Evolutionary conservation across 2,888 invertebrate species (phyloP).

Genomic region (Antheraea yamamai): DNA sequence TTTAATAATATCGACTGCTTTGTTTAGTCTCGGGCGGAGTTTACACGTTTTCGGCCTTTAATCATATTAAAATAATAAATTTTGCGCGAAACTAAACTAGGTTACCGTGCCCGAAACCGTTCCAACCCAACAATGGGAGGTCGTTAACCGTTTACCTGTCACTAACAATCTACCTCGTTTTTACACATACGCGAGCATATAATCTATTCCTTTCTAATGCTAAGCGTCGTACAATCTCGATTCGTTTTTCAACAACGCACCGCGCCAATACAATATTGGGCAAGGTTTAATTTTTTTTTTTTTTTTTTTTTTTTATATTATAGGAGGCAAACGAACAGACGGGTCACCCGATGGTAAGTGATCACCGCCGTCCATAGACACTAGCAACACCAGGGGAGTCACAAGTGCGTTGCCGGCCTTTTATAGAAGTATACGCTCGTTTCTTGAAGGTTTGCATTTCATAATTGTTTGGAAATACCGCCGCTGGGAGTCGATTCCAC

Average conservation of each 20-base stretch:
- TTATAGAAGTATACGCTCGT: too few species aligned
- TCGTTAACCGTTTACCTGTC: constrained; percentile 25
- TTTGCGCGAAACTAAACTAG: constrained; percentile 12
- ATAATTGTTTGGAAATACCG: too few species aligned
- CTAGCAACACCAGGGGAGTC: too few species aligned
- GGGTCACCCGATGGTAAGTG: too few species aligned
- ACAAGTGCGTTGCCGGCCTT: too few species aligned
- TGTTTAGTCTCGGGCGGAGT: constrained; percentile 7
- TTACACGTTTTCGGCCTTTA: constrained; percentile 8
- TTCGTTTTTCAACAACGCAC: constrained; percentile 9
- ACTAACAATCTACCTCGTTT: constrained; percentile 20
- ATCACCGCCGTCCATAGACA: too few species aligned
- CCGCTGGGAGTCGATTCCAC: too few species aligned
- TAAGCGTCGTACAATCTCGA: constrained; percentile 1
- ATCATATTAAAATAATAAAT: constrained; percentile 13
- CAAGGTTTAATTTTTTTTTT: too few species aligned
- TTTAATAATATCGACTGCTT: neutral
- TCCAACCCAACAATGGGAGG: constrained; percentile 23
- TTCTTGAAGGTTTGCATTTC: too few species aligned
- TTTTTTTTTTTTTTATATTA: too few species aligned
- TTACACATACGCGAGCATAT: neutral
- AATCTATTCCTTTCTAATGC: constrained; percentile 7
- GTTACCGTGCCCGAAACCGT: constrained; percentile 10
- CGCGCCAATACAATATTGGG: neutral
- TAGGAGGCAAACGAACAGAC: too few species aligned